Conservation (phyloP, 2,888 invertebrate genomes). For the Neelides folsomi region DNA sequence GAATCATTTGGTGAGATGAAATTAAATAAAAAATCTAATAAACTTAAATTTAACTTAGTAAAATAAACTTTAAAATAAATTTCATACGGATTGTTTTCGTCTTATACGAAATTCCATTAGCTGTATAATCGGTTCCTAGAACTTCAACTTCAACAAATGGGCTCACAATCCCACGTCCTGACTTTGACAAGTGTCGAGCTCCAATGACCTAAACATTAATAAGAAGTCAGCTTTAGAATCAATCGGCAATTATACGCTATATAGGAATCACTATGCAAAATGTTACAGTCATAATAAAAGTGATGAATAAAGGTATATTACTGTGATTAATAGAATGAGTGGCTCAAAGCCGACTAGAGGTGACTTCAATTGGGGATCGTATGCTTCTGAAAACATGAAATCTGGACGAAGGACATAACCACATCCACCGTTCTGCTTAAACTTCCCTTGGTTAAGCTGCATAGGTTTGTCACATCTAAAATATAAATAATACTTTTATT, state of each 20-base stretch:
- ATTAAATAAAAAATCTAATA: slow-evolving; percentile 1
- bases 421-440: slow-evolving; percentile 79
- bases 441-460: slow-evolving; percentile 90
- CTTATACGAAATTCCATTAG: slow-evolving; percentile 48
- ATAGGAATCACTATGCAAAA: too few species aligned
- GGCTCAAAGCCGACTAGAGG: slow-evolving; percentile 48
- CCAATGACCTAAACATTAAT: slow-evolving; percentile 51
- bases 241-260: too few species aligned
- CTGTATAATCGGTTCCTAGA: slow-evolving; percentile 65
- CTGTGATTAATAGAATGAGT: slow-evolving; percentile 52
- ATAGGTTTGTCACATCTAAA: slow-evolving; percentile 61
- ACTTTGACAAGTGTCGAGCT: slow-evolving; percentile 72
- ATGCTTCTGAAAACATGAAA: slow-evolving; percentile 67
- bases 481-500: too few species aligned
- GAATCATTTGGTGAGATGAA: not conserved
- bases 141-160: slow-evolving; percentile 88
- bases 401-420: slow-evolving; percentile 86
- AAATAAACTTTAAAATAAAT: not conserved
- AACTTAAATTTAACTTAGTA: not conserved
- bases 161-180: slow-evolving; percentile 66
- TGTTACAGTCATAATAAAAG: too few species aligned
- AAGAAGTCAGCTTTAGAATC: not conserved
- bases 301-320: slow-evolving; percentile 27
- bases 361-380: slow-evolving; percentile 60
- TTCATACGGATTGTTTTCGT: slow-evolving; percentile 71